phyloP scores from a whole-genome alignment of 2,888 invertebrate genomes.

The Stratiomys singularior region DNA sequence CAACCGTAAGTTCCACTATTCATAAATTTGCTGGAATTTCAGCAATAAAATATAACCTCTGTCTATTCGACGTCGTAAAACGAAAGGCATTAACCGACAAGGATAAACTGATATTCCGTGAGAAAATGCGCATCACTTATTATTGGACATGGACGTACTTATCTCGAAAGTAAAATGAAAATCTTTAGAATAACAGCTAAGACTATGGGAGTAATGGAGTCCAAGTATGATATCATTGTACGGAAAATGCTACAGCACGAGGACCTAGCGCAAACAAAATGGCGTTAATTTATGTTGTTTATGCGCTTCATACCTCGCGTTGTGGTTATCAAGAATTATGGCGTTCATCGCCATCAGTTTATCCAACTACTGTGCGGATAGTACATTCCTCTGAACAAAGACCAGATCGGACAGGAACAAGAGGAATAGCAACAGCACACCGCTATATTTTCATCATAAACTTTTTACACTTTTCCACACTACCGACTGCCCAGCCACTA shows the following conservation, averaged over 20 bases:
- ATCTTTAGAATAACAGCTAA: constrained; percentile 45
- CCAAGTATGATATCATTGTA: constrained; percentile 41
- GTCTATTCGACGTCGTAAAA: constrained; percentile 26
- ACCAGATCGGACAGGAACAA: constrained; percentile 6
- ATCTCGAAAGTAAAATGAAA: constrained; percentile 49
- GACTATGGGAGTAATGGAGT: constrained; percentile 39
- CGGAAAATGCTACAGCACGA: constrained; percentile 28
- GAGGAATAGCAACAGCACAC: constrained; percentile 18
- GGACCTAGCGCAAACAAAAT: constrained; percentile 46
- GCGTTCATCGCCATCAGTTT: constrained; percentile 44
- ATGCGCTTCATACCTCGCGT: constrained; percentile 47
- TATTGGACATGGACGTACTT: constrained; percentile 50
- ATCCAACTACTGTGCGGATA: constrained; percentile 24
- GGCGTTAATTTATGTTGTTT: constrained; percentile 52
- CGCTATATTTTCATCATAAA: constrained; percentile 39
- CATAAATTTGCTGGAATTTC: not conserved
- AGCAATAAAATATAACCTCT: constrained; percentile 32
- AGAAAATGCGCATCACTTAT: constrained; percentile 52
- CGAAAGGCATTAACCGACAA: constrained; percentile 46
- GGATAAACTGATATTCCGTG: constrained; percentile 50
- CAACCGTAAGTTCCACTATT: too few species aligned
- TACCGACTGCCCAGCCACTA: not conserved
- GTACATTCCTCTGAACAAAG: not conserved
- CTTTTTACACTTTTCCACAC: constrained; percentile 21
- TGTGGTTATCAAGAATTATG: constrained; percentile 51